Evolutionary conservation across 2,113 vertebrate species (phyloP).

Genomic region (Chaetura pelagica): DNA sequence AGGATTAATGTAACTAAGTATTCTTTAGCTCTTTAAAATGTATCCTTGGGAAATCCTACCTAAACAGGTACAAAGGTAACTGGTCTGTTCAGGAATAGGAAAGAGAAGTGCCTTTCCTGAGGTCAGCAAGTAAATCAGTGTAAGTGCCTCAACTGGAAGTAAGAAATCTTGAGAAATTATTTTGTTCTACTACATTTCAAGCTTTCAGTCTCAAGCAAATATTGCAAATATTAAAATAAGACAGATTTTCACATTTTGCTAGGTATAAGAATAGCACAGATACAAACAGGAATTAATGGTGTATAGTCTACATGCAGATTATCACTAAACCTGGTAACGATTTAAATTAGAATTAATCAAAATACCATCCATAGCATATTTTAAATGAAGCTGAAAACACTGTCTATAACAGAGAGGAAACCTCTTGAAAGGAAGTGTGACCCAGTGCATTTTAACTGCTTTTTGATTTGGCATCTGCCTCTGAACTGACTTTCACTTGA

Average conservation of each 20-base stretch:
- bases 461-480: neutral
- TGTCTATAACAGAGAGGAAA: neutral
- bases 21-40: conserved; percentile 26
- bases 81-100: neutral
- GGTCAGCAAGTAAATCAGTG: neutral
- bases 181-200: neutral
- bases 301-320: neutral
- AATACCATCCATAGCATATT: neutral
- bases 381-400: neutral
- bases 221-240: neutral
- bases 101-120: neutral
- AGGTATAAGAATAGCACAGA: neutral
- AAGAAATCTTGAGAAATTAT: neutral
- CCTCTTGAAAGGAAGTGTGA: neutral
- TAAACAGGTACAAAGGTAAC: neutral
- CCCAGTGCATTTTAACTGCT: neutral
- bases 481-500: neutral
- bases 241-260: neutral
- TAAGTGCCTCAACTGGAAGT: neutral
- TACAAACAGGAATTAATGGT: neutral
- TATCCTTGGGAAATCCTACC: conserved; percentile 32
- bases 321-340: neutral
- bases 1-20: conserved; percentile 35
- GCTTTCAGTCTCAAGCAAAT: neutral
- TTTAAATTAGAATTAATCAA: neutral